Base-by-base conservation (phyloP, 2,797 vertebrate species). In the Mallotus villosus region DNA sequence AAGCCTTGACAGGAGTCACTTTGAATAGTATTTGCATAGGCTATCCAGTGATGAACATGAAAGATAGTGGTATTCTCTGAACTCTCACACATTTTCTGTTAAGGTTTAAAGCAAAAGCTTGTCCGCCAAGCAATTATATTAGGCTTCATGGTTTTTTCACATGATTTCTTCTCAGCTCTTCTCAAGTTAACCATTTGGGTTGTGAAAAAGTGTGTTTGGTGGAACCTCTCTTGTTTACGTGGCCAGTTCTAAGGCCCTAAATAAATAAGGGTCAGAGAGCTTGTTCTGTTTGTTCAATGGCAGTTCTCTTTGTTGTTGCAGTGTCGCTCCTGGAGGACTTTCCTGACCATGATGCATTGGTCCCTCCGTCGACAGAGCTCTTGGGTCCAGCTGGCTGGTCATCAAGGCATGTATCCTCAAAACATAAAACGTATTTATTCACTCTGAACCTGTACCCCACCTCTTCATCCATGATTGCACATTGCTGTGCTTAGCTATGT, bases 351-450 rank as follows among this genome's bases (percentile, higher is more conserved):
- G 86, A 92, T 96, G 88, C 94, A 95, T 74, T 96, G 94, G 91
- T 94, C 95, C 4, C 86, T 93, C 74, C 77, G 85, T 14, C 89
- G 91, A 55, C 94, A 94, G 81, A 94, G 92, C 77, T 94, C 95
- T 71, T 96, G 95, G 94, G 92, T 96, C 78, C 95, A 96, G 86
- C 90, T 96, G 71, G 94, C 94, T 11, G 95, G 95, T 83, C 95
- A 97, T 64, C 92, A 94, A 91, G 95, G 95, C 93, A 89, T 29
- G 85, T 82, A 71, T 77, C 41, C 49, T 57, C n/a, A 37, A 22
- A 68, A 25, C 27, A 17, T 41, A 19, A 22, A 21, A n/a, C 55
- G 12, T 8, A 60, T 22, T 27, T 4, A 24, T 24, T 61, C 51
- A 55, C 51, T 55, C 51, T 51, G 49, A 12, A 51, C 49, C 49